Percentiles rank a stretch among this genome's conserved stretches.
phyloP scores from a whole-genome alignment of 2,113 vertebrate species.

The Istiophorus platypterus region DNA sequence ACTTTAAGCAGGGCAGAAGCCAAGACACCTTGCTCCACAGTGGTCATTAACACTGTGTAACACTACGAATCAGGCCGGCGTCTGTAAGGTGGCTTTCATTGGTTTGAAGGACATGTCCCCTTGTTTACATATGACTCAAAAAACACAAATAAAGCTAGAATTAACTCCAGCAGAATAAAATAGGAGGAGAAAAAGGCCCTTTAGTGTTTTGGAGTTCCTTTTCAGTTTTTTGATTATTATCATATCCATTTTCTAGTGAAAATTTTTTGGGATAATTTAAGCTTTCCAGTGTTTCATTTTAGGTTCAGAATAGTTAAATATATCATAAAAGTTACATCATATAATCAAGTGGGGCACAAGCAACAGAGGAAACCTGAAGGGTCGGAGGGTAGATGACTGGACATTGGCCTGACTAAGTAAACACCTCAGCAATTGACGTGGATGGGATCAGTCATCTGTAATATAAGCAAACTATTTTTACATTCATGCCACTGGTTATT shows the following conservation, averaged over 20 bases:
- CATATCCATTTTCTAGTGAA: neutral
- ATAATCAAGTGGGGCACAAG: neutral
- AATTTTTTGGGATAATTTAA: neutral
- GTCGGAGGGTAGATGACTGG: too few relatives aligned
- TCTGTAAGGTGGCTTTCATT: neutral
- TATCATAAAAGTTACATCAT: neutral
- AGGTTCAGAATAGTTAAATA: neutral
- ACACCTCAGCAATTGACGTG: neutral
- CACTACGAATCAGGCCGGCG: neutral
- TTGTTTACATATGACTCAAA: neutral
- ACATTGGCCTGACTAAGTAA: too few relatives aligned
- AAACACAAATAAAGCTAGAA: neutral
- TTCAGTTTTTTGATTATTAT: neutral
- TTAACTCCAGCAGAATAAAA: neutral
- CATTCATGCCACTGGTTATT: neutral
- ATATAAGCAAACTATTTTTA: neutral
- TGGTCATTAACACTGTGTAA: neutral
- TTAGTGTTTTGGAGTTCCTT: neutral
- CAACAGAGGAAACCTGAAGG: too few relatives aligned
- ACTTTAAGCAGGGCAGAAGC: neutral
- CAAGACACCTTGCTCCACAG: neutral
- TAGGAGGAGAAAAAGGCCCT: neutral
- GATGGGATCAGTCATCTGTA: neutral
- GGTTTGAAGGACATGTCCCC: neutral
- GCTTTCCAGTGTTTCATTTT: neutral